A percentile compares a stretch with the other conserved stretches of the same genome.
These are phyloP conservation scores for Myiotriccus ornatus DNA, from an alignment of 2,797 vertebrate species.

Conservation along the genomic window DNA sequence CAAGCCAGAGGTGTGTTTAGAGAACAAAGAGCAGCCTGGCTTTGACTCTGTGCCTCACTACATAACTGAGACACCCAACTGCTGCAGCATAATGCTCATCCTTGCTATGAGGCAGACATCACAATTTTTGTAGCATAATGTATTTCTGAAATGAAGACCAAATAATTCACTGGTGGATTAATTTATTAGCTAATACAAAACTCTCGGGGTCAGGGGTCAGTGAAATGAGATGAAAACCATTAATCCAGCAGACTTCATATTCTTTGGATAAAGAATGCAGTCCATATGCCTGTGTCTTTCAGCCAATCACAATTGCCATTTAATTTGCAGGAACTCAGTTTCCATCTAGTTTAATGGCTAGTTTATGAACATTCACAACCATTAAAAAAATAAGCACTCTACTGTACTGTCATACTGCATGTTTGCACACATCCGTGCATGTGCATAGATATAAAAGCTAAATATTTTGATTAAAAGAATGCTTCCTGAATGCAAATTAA, in stretches of 20 bases:
- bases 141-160: neutral
- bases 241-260: neutral
- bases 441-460: neutral
- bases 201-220: neutral
- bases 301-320: neutral
- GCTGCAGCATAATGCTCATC: neutral
- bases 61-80: neutral
- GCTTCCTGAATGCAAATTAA: neutral
- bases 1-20: neutral
- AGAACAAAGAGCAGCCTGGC: neutral
- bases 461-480: neutral
- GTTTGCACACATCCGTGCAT: neutral
- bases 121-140: neutral
- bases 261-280: neutral
- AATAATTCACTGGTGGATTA: neutral
- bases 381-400: neutral
- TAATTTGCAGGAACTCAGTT: neutral
- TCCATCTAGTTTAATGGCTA: neutral
- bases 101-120: fast-evolving
- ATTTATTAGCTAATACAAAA: neutral
- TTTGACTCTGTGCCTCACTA: neutral
- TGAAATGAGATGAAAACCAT: neutral
- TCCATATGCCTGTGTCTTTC: neutral
- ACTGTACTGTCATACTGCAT: neutral
- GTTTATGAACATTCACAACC: neutral